Base-by-base conservation (phyloP, 2,113 vertebrate genomes). In the Regulus satrapa region DNA sequence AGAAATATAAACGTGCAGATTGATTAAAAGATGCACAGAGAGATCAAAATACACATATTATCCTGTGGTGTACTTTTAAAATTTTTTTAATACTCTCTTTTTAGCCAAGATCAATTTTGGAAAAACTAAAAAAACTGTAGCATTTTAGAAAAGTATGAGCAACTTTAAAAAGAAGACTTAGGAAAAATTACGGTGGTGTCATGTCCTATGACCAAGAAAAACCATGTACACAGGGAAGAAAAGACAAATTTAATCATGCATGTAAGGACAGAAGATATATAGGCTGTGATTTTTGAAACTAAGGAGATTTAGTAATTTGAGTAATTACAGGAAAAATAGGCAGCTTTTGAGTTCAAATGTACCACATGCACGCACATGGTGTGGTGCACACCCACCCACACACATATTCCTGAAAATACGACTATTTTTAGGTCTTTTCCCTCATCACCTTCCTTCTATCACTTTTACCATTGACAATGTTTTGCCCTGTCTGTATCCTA, bases 1-100 rank as follows among this genome's bases (percentile, higher is more conserved):
- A 93, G 67, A 89, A 86, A 79, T 28, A 84, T 15, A 94, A 93
- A 88, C 1, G 0, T 51, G 51, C 17, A 67, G 64, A 82, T 76
- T 21, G 2, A 80, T 74, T 36, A 87, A 92, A 94, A 92, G 18
- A 91, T 48, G 48, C 63, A 61, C 1, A 2, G 0, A 74, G 51
- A 94, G 43, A 84, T 88, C n/a, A 90, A 96, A 96, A 96, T 71
- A 93, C 40, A 86, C 61, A 63, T 17, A 66, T 45, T 68, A 25
- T 18, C 40, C 85, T 52, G 32, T 67, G 24, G 46, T 29, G 25
- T 63, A 52, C 41, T 71, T 59, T 23, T 7, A 28, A 93, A 40
- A 24, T 59, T 85, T 74, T 75, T 85, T 2, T 69, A 94, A 69
- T 43, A 78, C 36, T 78, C n/a, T 75, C 36, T 59, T 63, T 52